These are phyloP conservation scores for Zosterops hypoxanthus DNA, from an alignment of 2,113 vertebrate species.

Conservation along the genomic window DNA sequence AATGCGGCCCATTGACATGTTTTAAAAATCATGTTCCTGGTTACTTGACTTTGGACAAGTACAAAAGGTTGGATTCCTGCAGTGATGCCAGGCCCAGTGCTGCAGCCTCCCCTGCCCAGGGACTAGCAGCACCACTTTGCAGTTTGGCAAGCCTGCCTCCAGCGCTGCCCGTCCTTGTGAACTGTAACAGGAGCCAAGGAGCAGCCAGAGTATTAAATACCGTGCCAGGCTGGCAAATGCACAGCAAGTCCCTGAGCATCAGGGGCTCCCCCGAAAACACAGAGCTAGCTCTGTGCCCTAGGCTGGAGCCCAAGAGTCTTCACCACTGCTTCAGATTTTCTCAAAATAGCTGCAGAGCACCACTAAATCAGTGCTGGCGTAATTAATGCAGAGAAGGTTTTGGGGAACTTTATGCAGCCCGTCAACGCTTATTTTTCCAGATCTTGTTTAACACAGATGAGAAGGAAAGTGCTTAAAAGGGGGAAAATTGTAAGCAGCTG, in stretches of 20 bases:
- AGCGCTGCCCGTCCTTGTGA: fast-evolving
- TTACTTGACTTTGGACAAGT: not conserved
- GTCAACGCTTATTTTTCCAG: constrained; percentile 1
- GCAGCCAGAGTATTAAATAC: not conserved
- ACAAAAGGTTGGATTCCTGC: not conserved
- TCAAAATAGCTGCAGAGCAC: not conserved
- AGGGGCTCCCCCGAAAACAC: not conserved
- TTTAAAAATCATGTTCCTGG: not conserved
- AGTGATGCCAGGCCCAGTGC: not conserved
- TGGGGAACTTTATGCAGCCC: not conserved
- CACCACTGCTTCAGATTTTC: not conserved
- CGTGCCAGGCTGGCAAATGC: not conserved
- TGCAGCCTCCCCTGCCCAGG: not conserved
- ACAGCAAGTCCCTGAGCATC: not conserved
- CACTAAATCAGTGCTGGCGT: not conserved
- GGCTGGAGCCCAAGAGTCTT: not conserved
- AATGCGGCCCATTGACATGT: fast-evolving
- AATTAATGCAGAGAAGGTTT: not conserved
- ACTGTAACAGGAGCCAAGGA: not conserved
- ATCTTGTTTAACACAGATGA: not conserved
- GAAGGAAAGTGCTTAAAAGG: constrained; percentile 7
- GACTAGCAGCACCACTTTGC: not conserved
- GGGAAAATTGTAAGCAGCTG: constrained; percentile 1
- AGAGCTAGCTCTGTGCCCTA: not conserved
- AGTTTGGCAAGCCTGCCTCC: not conserved